Evolutionary conservation across 1,140 invertebrate species (phyloP).

Genomic region (Agrypnia vestita): DNA sequence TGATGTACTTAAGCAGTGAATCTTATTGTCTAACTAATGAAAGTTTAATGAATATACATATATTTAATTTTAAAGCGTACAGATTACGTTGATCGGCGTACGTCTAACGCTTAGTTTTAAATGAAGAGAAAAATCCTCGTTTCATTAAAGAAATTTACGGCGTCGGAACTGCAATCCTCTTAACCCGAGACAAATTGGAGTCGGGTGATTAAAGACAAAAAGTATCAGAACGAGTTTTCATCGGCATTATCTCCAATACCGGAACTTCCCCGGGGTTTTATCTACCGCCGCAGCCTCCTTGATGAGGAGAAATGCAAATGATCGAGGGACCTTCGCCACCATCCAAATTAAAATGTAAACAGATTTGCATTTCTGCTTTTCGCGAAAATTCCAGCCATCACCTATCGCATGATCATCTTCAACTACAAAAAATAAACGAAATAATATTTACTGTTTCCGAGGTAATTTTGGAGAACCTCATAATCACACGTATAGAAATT

Average conservation of each 20-base stretch:
- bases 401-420: neutral
- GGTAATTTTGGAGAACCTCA: no score
- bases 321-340: constrained; percentile 44
- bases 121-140: neutral
- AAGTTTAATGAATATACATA: no score
- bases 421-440: no score
- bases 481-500: no score
- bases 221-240: neutral
- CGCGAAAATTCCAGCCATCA: neutral
- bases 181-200: neutral
- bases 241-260: constrained; percentile 16
- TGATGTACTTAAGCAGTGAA: no score
- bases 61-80: no score
- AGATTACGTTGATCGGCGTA: no score
- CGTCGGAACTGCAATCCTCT: neutral
- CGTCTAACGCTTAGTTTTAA: no score
- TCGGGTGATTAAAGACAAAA: neutral
- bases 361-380: constrained; percentile 54
- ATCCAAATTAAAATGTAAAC: constrained; percentile 60
- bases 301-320: constrained; percentile 57
- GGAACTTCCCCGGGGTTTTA: constrained; percentile 16
- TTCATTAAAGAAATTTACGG: neutral
- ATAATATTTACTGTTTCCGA: no score
- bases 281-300: constrained; percentile 27
- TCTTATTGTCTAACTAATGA: no score